phyloP scores from a whole-genome alignment of 2,888 invertebrate genomes.

The Parelbella ahira region DNA sequence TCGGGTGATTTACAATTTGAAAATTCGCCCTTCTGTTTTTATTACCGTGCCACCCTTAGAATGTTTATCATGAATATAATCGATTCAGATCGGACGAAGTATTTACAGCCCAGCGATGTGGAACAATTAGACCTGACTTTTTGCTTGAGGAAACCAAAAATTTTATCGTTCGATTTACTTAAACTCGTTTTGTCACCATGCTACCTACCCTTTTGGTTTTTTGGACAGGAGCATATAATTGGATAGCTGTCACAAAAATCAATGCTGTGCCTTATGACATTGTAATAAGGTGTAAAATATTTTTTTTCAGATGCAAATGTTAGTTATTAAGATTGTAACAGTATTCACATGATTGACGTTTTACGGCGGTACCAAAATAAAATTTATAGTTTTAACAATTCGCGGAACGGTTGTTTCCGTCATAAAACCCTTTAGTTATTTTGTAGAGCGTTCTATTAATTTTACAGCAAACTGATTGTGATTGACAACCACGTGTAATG shows the following conservation, averaged over 20 bases:
- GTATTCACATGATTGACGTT: constrained; percentile 61
- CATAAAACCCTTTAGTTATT: constrained; percentile 51
- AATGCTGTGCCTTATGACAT: constrained; percentile 29
- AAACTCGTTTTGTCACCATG: constrained; percentile 47
- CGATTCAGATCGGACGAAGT: constrained; percentile 41
- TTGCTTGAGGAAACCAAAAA: constrained; percentile 43
- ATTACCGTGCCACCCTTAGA: constrained; percentile 46
- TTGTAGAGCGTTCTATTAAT: constrained; percentile 44
- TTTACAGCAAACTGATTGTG: constrained; percentile 30
- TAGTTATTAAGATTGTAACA: constrained; percentile 32
- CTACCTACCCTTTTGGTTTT: constrained; percentile 47
- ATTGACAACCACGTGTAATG: constrained; percentile 40
- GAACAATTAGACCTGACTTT: constrained; percentile 48
- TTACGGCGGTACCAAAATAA: constrained; percentile 53
- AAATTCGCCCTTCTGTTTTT: constrained; percentile 68
- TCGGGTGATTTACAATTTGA: constrained; percentile 36
- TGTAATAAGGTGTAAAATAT: constrained; percentile 21
- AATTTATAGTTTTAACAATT: constrained; percentile 65
- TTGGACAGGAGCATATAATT: constrained; percentile 13
- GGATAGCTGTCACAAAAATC: background rate
- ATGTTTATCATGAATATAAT: constrained; percentile 51
- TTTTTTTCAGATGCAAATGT: constrained; percentile 2
- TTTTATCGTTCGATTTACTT: constrained; percentile 52
- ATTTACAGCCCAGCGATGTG: constrained; percentile 40
- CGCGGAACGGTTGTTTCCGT: constrained; percentile 64